Percentiles rank a stretch among this genome's conserved stretches.
phyloP scores from a whole-genome alignment of 37 sponge, comb jelly and placozoan genomes.

The Bolinopsis microptera region DNA sequence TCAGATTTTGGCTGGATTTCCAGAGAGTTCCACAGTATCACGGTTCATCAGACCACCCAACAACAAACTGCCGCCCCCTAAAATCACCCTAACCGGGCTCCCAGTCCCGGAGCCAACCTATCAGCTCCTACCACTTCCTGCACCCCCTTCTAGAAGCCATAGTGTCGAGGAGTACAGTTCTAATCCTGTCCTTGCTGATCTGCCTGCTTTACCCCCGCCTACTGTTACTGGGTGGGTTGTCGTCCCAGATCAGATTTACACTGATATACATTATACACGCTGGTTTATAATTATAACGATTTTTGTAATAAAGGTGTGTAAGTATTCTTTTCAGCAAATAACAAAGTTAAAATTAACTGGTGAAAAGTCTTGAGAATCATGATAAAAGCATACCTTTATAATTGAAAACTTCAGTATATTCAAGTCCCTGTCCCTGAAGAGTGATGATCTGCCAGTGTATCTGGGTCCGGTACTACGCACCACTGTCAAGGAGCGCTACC shows the following conservation, averaged over 20 bases:
- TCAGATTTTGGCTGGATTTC: constrained; percentile 7
- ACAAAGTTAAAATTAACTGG: no score
- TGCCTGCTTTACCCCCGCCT: constrained; percentile 48
- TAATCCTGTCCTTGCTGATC: not conserved
- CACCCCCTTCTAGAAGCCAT: not conserved
- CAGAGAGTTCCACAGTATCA: not conserved
- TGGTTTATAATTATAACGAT: no score
- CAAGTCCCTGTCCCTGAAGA: constrained; percentile 11
- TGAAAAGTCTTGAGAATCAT: no score
- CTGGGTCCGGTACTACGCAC: not conserved
- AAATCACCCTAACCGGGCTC: not conserved
- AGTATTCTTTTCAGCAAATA: no score
- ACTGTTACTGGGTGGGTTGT: constrained; percentile 6
- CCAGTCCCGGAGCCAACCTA: not conserved
- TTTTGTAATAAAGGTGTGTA: no score
- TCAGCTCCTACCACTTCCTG: not conserved
- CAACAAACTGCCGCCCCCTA: not conserved
- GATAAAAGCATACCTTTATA: no score
- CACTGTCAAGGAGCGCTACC: not conserved
- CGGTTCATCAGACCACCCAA: constrained; percentile 7
- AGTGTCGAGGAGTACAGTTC: not conserved
- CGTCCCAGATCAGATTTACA: no score
- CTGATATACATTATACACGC: no score
- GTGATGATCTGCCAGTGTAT: not conserved
- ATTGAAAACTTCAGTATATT: no score